Evolutionary conservation across 1,140 invertebrate species (phyloP).

Genomic region (Phortica variegata): DNA sequence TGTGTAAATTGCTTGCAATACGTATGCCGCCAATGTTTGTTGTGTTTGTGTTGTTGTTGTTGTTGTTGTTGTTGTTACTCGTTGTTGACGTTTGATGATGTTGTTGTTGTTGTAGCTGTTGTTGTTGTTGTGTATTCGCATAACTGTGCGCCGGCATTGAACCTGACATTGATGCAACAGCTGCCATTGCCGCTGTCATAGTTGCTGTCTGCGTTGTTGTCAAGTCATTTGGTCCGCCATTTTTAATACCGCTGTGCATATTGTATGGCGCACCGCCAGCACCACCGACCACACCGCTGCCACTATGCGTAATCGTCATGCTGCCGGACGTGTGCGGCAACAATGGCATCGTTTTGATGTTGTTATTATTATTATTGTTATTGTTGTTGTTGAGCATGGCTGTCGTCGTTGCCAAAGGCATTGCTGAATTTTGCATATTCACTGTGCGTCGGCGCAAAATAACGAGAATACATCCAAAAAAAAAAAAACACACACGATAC

Average conservation of each 20-base stretch:
- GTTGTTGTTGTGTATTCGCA: constrained; percentile 17
- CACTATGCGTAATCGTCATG: constrained; percentile 12
- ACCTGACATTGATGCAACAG: constrained; percentile 2
- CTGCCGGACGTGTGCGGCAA: constrained; percentile 16
- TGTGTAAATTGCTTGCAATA: constrained; percentile 52
- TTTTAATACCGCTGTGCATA: too few species aligned
- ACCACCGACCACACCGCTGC: constrained; percentile 7
- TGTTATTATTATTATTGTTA: constrained; percentile 29
- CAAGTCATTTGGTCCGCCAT: constrained; percentile 33
- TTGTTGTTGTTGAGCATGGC: constrained; percentile 43
- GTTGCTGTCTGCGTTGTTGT: constrained; percentile 15
- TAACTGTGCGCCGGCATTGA: constrained; percentile 9
- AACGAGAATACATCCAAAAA: not conserved
- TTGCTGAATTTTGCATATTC: constrained; percentile 26
- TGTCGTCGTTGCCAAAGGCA: constrained; percentile 30
- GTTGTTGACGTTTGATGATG: constrained; percentile 6
- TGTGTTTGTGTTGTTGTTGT: constrained; percentile 11
- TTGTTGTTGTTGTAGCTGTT: constrained; percentile 14
- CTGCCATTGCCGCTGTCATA: constrained; percentile 6
- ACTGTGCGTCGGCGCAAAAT: not conserved
- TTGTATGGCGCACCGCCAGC: constrained; percentile 16
- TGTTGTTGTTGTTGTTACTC: constrained; percentile 18
- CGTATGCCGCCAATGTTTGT: constrained; percentile 39
- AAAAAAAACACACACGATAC: not conserved
- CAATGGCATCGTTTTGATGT: not conserved